Evolutionary conservation across 2,113 vertebrate species (phyloP), one percentile per base, ranked within the genome.

Genomic region (Empidonax traillii): DNA sequence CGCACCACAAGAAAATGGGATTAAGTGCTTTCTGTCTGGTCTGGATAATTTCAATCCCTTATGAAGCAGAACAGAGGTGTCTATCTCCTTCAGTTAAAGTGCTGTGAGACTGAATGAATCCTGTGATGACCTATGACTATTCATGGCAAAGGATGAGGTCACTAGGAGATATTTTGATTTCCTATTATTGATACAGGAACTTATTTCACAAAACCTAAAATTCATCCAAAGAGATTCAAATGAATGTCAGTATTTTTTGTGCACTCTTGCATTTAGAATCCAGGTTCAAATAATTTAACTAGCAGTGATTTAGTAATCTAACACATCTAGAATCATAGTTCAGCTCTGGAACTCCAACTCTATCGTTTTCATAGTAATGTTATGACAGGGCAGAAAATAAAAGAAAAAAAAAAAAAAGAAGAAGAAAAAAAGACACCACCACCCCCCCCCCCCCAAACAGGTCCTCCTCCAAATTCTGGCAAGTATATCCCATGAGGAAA

Each of bases 11-110:
- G 81, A 53, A 85, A 63, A 51, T 0, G 74, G 33, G 31, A 92
- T 94, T 87, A 95, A 90, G 41, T 37, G 75, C 68, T 80, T 35
- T 82, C 41, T 74, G 46, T 49, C 76, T 79, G 43, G 6, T 83
- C 74, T 95, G 90, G 68, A 69, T 39, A 80, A 33, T 55, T 77
- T 92, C 85, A 80, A 2, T 27, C 46, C 12, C 44, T 66, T 49
- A 3, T 4, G 43, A 74, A 93, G 68, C 55, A 77, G 59, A 93
- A 39, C 28, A 62, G 56, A 72, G 9, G 59, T 55, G 56, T 47
- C 41, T 44, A 25, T n/a, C 56, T 56, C 37, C 56, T 81, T 67
- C 52, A 27, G 12, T 24, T 20, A 8, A 53, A 77, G 55, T 35
- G n/a, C 28, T 49, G 23, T 12, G 37, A 53, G 55, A 37, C 51